These are phyloP conservation scores for Euclidia mi DNA, from an alignment of 2,888 invertebrate genomes.

Conservation along the genomic window DNA sequence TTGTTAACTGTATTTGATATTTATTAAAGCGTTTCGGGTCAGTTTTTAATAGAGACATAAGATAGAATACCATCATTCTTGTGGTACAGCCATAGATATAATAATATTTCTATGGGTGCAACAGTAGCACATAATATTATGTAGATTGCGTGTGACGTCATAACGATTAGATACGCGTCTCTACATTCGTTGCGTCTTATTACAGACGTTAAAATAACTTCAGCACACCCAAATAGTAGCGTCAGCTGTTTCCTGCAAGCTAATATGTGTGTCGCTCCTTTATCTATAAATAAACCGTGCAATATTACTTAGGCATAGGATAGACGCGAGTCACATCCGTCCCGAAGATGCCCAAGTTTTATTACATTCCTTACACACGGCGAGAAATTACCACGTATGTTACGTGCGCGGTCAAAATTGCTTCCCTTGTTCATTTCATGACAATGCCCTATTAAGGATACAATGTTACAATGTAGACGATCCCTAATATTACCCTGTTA, in stretches of 20 bases:
- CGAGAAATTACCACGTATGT: conserved; percentile 71
- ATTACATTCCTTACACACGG: conserved; percentile 78
- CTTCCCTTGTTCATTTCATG: conserved; percentile 68
- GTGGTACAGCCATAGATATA: too few relatives aligned
- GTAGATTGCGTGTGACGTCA: too few relatives aligned
- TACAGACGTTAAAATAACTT: conserved; percentile 2
- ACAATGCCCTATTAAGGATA: conserved; percentile 80
- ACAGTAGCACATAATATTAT: too few relatives aligned
- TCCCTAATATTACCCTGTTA: conserved; percentile 55
- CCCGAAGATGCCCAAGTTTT: conserved; percentile 74
- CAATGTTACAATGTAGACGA: conserved; percentile 68
- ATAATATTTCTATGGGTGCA: too few relatives aligned
- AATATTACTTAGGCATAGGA: conserved; percentile 37
- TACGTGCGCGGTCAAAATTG: conserved; percentile 77
- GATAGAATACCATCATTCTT: too few relatives aligned
- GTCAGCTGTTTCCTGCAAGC: conserved; percentile 10
- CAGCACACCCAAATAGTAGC: conserved; percentile 2
- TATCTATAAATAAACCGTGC: conserved; percentile 33
- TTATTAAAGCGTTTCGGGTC: too few relatives aligned
- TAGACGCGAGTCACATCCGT: conserved; percentile 67
- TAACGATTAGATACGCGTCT: too few relatives aligned
- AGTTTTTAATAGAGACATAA: too few relatives aligned
- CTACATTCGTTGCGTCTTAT: too few relatives aligned
- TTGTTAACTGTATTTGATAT: too few relatives aligned
- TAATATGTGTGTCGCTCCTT: conserved; percentile 12